phyloP scores from a whole-genome alignment of 2,113 vertebrate genomes.

The Anser cygnoides region DNA sequence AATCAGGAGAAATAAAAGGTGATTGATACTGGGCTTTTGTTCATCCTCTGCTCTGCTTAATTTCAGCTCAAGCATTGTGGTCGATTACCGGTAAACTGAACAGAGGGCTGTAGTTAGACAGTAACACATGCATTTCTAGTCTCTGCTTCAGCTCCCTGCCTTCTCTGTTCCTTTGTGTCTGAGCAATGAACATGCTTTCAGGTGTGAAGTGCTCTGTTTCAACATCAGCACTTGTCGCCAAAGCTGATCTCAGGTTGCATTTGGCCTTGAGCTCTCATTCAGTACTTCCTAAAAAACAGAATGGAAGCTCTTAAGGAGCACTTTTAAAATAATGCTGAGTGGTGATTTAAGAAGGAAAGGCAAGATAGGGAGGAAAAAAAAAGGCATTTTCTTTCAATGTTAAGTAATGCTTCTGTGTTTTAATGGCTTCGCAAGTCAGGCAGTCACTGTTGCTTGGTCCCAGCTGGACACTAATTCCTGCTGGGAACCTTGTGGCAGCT shows the following conservation, averaged over 20 bases:
- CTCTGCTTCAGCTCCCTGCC: background rate
- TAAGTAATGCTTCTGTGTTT: slow-evolving; percentile 46
- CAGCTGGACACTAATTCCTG: slow-evolving; percentile 47
- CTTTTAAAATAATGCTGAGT: slow-evolving; percentile 17
- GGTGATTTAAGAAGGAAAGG: slow-evolving; percentile 19
- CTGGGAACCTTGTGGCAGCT: background rate
- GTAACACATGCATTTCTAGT: background rate
- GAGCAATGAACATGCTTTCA: background rate
- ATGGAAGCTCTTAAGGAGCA: background rate
- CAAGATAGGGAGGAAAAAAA: background rate
- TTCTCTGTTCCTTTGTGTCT: background rate
- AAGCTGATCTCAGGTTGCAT: background rate
- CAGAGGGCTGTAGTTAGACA: background rate
- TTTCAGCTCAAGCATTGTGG: background rate
- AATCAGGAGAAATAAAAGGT: background rate
- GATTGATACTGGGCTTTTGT: background rate
- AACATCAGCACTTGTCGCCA: background rate
- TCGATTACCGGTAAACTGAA: background rate
- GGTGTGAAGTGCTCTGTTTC: background rate
- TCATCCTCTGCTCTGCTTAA: background rate
- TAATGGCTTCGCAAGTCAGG: slow-evolving; percentile 46
- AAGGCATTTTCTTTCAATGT: slow-evolving; percentile 9
- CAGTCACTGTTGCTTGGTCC: slow-evolving; percentile 17
- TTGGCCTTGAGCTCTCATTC: background rate
- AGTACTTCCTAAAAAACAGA: background rate